Base-by-base conservation (phyloP, 2,113 vertebrate genomes). In the Rousettus leschenaultii region DNA sequence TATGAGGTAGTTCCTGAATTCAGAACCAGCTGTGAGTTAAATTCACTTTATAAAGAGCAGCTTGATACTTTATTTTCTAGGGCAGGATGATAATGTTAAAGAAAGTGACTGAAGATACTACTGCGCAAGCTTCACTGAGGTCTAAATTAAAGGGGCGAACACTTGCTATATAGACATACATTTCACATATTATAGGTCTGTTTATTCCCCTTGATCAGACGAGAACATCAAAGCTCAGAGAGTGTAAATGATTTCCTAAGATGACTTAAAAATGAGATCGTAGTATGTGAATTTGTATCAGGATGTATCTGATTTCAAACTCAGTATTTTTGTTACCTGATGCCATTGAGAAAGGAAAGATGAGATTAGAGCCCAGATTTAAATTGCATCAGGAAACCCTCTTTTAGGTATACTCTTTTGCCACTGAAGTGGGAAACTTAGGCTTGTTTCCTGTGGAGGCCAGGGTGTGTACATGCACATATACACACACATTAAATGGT, bases 1-100 rank as follows among this genome's bases (percentile, higher is more conserved):
- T 85, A 75, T 82, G 40, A 94, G 68, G 30, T 66, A 6, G 51
- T 92, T 95, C 88, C 40, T 95, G 92, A 96, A 75, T 78, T 65
- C 51, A 71, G 70, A 94, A 65, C 10, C 26, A 83, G 22, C 77
- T 73, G 24, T 66, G 40, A 71, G 33, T 43, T 90, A 90, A 86
- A 65, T 48, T 71, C 7, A 40, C 12, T 68, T 84, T 77, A 48
- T 88, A 57, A 94, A 89, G 30, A 80, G 28, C 51, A 75, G 30
- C 14, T 87, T 68, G 2, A 55, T 87, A 79, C 38, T 90, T 91
- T 95, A 85, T 86, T 93, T 86, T 63, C 78, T 73, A 91, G 35
- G 80, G 38, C n/a, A 93, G 11, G 19, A 33, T 26, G 16, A 77
- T 71, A 65, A 33, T 84, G 86, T 61, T 75, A 74, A 63, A 71